Percentiles rank a stretch among this genome's conserved stretches.
phyloP scores from a whole-genome alignment of 2,888 invertebrate species.

The Nezara viridula region DNA sequence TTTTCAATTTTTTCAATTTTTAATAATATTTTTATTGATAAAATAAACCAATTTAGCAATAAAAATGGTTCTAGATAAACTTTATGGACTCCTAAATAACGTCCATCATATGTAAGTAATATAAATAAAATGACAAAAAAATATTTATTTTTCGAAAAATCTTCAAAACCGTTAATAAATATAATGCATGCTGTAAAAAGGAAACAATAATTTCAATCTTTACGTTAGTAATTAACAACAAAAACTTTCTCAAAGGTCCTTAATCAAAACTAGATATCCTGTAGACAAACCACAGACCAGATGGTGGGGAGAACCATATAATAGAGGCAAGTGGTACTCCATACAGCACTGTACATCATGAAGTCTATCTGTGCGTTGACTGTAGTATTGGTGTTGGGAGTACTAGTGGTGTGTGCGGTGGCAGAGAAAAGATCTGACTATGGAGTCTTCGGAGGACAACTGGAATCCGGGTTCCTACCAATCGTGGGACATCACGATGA shows the following conservation, averaged over 20 bases:
- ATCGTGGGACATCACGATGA: slow-evolving; percentile 45
- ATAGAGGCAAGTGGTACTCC: not conserved
- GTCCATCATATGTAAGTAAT: no score
- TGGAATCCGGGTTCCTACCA: slow-evolving; percentile 61
- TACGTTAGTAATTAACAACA: not conserved
- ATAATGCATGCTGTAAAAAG: no score
- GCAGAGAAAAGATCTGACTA: not conserved
- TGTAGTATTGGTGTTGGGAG: not conserved
- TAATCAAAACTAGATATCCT: not conserved
- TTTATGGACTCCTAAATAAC: no score
- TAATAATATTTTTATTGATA: no score
- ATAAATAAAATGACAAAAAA: no score
- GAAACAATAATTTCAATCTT: not conserved
- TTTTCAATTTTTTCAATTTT: no score
- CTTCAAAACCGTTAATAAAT: no score
- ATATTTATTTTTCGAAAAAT: no score
- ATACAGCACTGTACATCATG: not conserved
- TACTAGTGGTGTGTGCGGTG: not conserved
- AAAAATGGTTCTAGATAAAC: no score
- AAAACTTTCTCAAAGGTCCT: not conserved
- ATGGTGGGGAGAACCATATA: slow-evolving; percentile 17
- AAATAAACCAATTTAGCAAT: no score
- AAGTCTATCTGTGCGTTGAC: slow-evolving; percentile 9
- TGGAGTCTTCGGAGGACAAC: slow-evolving; percentile 36
- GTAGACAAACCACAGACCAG: not conserved